A percentile compares a stretch with the other conserved stretches of the same genome.
phyloP scores from a whole-genome alignment of 2,113 vertebrate species.

The Pycnonotus jocosus region DNA sequence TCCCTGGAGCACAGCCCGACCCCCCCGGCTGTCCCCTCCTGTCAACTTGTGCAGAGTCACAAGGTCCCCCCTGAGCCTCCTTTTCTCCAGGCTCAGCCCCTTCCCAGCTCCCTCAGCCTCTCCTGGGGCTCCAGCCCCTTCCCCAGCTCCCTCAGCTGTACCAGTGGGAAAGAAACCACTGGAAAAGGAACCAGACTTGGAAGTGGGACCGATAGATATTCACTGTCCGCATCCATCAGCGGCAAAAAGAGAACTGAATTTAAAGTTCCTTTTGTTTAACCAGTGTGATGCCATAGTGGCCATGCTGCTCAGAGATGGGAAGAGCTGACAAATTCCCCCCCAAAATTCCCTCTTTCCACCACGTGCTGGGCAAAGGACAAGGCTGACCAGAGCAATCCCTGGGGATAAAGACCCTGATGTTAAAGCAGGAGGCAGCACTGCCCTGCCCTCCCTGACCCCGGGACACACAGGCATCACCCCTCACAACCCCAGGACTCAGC shows the following conservation, averaged over 20 bases:
- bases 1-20: background rate
- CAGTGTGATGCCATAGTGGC: background rate
- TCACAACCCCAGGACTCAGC: background rate
- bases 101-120: no score
- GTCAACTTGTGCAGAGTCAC: background rate
- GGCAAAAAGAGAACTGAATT: background rate
- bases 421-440: background rate
- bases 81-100: background rate
- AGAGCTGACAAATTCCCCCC: background rate
- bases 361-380: background rate
- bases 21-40: background rate
- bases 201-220: background rate
- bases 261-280: background rate
- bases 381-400: background rate
- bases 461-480: rapidly evolving
- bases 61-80: background rate
- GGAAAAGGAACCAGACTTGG: background rate
- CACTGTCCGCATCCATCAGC: background rate
- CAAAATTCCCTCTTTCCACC: background rate
- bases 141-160: background rate
- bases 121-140: no score
- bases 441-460: background rate
- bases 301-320: background rate
- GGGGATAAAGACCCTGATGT: background rate
- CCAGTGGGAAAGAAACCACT: background rate